Percentiles rank a stretch among this genome's conserved stretches.
phyloP scores from a whole-genome alignment of 30 jellyfish, hydroid and myxozoan species.

The Cassiopea xamachana region DNA sequence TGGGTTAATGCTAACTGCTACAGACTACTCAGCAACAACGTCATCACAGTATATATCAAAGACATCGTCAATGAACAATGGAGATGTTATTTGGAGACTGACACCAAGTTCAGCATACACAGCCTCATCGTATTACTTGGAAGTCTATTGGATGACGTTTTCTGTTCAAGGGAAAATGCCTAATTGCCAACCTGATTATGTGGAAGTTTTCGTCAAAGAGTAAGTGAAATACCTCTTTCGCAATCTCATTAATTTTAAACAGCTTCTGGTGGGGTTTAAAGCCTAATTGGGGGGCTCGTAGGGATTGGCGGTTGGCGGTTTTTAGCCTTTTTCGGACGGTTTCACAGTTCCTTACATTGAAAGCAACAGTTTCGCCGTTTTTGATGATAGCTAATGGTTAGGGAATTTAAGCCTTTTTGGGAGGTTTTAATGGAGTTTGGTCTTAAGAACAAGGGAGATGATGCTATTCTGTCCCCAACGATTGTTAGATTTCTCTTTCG shows the following conservation, averaged over 20 bases:
- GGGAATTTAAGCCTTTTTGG: too few relatives aligned
- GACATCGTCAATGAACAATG: background rate
- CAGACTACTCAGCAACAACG: conserved; percentile 22
- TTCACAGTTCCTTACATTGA: too few relatives aligned
- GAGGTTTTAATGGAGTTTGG: too few relatives aligned
- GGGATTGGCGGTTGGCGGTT: too few relatives aligned
- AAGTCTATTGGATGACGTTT: conserved; percentile 32
- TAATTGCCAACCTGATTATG: conserved; percentile 22
- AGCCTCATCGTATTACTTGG: conserved; percentile 23
- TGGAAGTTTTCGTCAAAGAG: conserved; percentile 22
- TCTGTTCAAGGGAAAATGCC: conserved; percentile 40
- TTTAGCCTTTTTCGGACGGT: too few relatives aligned
- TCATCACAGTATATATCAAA: conserved; percentile 5
- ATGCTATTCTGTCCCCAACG: too few relatives aligned
- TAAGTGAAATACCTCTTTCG: background rate
- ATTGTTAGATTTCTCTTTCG: too few relatives aligned
- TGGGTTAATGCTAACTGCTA: background rate
- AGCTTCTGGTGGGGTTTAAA: background rate
- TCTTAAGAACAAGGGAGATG: too few relatives aligned
- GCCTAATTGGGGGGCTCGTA: too few relatives aligned
- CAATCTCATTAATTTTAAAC: background rate
- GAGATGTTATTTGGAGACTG: conserved; percentile 15
- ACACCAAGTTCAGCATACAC: conserved; percentile 5
- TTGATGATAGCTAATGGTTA: too few relatives aligned
- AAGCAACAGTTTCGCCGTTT: too few relatives aligned